phyloP scores from a whole-genome alignment of 2,797 vertebrate genomes.

The Amblyopsis hoosieri region DNA sequence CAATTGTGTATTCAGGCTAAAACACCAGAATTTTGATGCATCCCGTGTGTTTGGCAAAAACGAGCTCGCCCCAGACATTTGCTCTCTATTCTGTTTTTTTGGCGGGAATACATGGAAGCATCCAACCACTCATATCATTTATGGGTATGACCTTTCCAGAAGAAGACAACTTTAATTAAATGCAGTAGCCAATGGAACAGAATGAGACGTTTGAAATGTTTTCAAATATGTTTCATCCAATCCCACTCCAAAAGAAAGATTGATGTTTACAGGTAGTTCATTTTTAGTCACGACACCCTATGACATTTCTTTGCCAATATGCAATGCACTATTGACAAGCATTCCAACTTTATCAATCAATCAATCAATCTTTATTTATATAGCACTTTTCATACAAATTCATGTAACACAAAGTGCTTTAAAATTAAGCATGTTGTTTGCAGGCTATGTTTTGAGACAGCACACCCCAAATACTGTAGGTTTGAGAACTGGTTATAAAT shows the following conservation, averaged over 20 bases:
- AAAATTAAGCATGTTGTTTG: background rate
- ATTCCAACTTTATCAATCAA: too few relatives aligned
- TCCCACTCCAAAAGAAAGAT: too few relatives aligned
- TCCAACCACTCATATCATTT: background rate
- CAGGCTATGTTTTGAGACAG: background rate
- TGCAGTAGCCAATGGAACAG: conserved; percentile 13
- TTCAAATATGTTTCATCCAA: background rate
- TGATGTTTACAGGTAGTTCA: too few relatives aligned
- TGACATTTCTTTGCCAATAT: too few relatives aligned
- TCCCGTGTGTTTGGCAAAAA: background rate
- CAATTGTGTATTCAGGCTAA: background rate
- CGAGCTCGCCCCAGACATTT: background rate
- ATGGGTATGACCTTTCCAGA: conserved; percentile 3
- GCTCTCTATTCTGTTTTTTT: background rate
- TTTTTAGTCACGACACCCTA: too few relatives aligned
- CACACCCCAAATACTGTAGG: background rate
- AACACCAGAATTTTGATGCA: background rate
- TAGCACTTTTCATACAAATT: too few relatives aligned
- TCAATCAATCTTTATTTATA: too few relatives aligned
- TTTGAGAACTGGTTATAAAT: too few relatives aligned
- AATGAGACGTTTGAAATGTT: background rate
- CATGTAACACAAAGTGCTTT: too few relatives aligned
- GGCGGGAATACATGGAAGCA: background rate
- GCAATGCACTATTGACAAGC: too few relatives aligned
- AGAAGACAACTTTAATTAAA: conserved; percentile 4